Evolutionary conservation across 2,888 invertebrate genomes (phyloP), one percentile per base, ranked within the genome.

Genomic region (Pyrochroa serraticornis): DNA sequence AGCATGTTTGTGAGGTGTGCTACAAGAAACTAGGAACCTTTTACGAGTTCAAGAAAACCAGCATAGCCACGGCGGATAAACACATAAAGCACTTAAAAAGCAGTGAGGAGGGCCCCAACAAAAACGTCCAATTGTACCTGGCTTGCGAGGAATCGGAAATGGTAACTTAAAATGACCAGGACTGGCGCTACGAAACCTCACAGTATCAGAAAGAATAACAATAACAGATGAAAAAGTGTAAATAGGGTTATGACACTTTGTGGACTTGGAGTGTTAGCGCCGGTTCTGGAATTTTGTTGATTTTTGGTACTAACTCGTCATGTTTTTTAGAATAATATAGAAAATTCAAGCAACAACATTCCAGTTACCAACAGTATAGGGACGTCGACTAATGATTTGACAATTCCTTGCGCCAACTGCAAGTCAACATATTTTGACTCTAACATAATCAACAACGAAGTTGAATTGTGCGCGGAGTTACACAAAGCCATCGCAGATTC

Each of bases 1-100:
- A 80, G 67, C 70, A 70, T 55, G 71, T 80, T 44, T 80, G 79
- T 65, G 74, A 75, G 60, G 69, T 68, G 39, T 79, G 79, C 62
- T 73, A 71, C 32, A 68, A 70, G 7, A 76, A 71, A 48, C 61
- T 79, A 12, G 68, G 71, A 46, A 67, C 64, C 14, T 69, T 76
- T 31, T 68, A 67, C 50, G 69, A 67, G 38, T 77, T 78, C 61
- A 74, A 73, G 60, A 75, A 71, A 60, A 70, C 59, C 36, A 72
- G 73, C 36, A 47, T 71, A 38, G 73, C 72, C 58, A 72, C 70
- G 10, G 72, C 76, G 33, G 69, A 74, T 14, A 71, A 71, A 48
- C 75, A 77, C 57, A 71, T 67, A 47, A 67, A 68, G 32, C 66
- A 70, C 51, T 60, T 76, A 12, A 64, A 43, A 33, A 60, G 56